Evolutionary conservation across 2,797 vertebrate species (phyloP), one percentile per base, ranked within the genome.

Genomic region (Manis pentadactyla): DNA sequence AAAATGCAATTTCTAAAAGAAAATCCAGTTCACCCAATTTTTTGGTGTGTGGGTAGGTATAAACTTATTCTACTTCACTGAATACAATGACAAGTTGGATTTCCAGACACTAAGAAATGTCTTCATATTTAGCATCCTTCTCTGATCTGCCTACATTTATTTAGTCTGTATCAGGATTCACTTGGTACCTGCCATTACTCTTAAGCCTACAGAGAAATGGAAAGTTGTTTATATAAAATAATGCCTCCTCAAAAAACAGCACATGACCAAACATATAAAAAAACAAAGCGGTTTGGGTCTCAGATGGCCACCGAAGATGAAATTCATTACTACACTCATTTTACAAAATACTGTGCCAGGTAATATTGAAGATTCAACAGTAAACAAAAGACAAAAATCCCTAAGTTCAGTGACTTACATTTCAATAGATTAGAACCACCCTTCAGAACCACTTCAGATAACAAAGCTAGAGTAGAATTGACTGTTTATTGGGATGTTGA

Each of bases 1-100:
- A 95, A 96, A 87, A 96, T 61, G 39, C 93, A 51, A 49, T 71
- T 81, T 93, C 53, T 77, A 73, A 85, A 92, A 63, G 53, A 95
- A 95, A 87, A 68, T 71, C 29, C 5, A 87, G 23, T 93, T 86
- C 86, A 37, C 8, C 14, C 69, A 94, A 34, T 79, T 10, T 69
- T 96, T 93, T 91, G 84, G 53, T 34, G 55, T 94, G 29, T 53
- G 27, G 9, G n/a, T 90, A 39, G 61, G 23, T 73, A 94, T 46
- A 93, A 74, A 39, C 5, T 13, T 94, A 74, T n/a, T 81, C 57
- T 64, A 59, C 53, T 93, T 85, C 57, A 61, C 1, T 90, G 51
- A 90, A 29, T 89, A 79, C 3, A 94, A 46, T 37, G 25, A 71
- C n/a, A 90, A 81, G 31, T 71, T 29, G 46, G 34, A 94, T 78